A percentile compares a stretch with the other conserved stretches of the same genome.
phyloP scores from a whole-genome alignment of 2,888 invertebrate species.

The Arrhopalites spinosus region DNA sequence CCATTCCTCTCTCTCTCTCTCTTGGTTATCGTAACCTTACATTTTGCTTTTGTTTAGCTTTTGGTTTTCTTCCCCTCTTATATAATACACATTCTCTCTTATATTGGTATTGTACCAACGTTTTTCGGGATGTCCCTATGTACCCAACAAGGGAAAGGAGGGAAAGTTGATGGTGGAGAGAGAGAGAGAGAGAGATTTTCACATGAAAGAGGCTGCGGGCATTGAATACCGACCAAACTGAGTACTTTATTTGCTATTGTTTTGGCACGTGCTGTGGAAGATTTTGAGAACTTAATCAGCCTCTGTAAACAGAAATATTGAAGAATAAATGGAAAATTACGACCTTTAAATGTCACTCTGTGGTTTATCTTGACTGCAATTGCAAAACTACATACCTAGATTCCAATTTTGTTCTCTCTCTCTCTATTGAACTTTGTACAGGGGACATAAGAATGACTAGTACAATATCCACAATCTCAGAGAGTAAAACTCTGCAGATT shows the following conservation, averaged over 20 bases:
- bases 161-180: not conserved
- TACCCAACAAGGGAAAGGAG: not conserved
- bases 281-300: constrained; percentile 56
- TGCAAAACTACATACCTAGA: constrained; percentile 30
- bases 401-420: constrained; percentile 20
- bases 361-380: constrained; percentile 45
- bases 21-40: not conserved
- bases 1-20: not conserved
- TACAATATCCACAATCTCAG: constrained; percentile 1
- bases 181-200: constrained; percentile 13
- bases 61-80: not conserved
- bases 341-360: constrained; percentile 54
- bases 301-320: constrained; percentile 56
- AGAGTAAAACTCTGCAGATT: constrained; percentile 7
- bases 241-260: constrained; percentile 49
- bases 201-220: constrained; percentile 26
- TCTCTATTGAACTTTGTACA: too few species aligned
- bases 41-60: not conserved
- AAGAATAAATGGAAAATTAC: constrained; percentile 55
- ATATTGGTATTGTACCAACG: not conserved
- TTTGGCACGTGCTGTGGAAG: constrained; percentile 55
- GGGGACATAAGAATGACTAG: not conserved
- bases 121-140: not conserved
- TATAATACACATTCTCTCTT: not conserved
- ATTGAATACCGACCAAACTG: constrained; percentile 29